Conservation (phyloP, 1,140 invertebrate species). For the Planococcus citri region DNA sequence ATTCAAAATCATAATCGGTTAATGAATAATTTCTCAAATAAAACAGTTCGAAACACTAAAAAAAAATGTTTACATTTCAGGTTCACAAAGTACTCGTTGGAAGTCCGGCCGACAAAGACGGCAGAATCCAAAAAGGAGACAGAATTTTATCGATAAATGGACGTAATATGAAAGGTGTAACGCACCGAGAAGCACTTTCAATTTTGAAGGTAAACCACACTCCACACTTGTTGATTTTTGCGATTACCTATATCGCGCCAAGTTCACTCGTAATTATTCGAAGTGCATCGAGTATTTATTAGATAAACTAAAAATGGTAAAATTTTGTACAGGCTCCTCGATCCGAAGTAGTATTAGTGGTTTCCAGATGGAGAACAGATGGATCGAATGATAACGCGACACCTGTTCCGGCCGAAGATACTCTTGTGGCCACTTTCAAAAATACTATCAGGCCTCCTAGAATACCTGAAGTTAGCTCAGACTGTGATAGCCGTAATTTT, state of each 20-base stretch:
- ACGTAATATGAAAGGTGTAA: slow-evolving; percentile 61
- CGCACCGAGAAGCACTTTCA: slow-evolving; percentile 68
- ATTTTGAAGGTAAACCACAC: slow-evolving; percentile 68
- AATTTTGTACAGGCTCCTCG: slow-evolving; percentile 43
- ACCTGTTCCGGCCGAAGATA: slow-evolving; percentile 23
- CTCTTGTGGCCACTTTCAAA: slow-evolving; percentile 21
- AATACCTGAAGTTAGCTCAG: slow-evolving; percentile 33
- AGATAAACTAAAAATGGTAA: not conserved
- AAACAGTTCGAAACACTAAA: no score
- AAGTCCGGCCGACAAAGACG: slow-evolving; percentile 72
- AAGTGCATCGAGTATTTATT: no score
- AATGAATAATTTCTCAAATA: no score
- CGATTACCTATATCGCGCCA: not conserved
- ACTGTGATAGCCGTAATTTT: slow-evolving; percentile 22
- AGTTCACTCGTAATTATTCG: no score
- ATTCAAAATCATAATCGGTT: no score
- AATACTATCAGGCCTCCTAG: slow-evolving; percentile 31
- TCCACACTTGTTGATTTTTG: no score
- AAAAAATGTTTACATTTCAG: slow-evolving; percentile 35
- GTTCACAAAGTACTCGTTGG: slow-evolving; percentile 74
- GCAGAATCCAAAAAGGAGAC: slow-evolving; percentile 71
- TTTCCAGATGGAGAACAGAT: slow-evolving; percentile 39
- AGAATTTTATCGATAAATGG: slow-evolving; percentile 80
- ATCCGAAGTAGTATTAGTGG: slow-evolving; percentile 52
- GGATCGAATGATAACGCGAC: slow-evolving; percentile 25